Base-by-base conservation (phyloP, 2,797 vertebrate genomes). In the Syngnathus acus region DNA sequence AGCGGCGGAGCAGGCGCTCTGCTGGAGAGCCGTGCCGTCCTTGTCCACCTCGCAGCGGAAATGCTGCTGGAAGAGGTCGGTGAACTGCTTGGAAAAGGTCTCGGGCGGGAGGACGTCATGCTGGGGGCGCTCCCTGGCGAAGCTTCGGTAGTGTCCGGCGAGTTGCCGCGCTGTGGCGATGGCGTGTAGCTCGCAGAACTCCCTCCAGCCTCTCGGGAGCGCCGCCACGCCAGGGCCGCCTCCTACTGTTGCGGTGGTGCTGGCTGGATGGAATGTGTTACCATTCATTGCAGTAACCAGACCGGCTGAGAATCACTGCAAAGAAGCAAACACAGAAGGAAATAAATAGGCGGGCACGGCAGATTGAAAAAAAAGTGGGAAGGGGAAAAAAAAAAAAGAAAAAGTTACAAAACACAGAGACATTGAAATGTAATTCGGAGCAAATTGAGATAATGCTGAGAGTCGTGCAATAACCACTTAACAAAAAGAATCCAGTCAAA, bases 141-240 rank as follows among this genome's bases (percentile, higher is more conserved):
- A 98, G 73, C 89, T 92, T 84, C 92, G 91, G 89, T 98, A 99
- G 78, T 97, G 95, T 77, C 91, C 91, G 6, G 95, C 96, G 78
- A 99, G 87, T 79, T 97, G 94, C 78, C 91, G 92, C 70, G 97
- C 95, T 0, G 95, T 89, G 71, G 93, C 91, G 68, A 93, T 93
- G 65, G 97, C 97, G n/a, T 98, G 95, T 76, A 93, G 90, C 92
- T 99, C 95, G 7, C 97, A 99, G 90, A 98, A 99, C 86, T 97
- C 97, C 86, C 92, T 93, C 97, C 97, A 98, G 92, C 94, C 92
- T 77, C 91, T 89, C 2, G 92, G 91, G 81, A 88, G 81, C 23
- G 74, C 81, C 72, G 78, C 81, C 68, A 85, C 78, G 47, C 79
- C 80, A 23, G 78, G 79, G 76, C 82, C 83, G 71, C 82, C 86